Base-by-base conservation (phyloP, 2,113 vertebrate genomes). In the Microcebus tavaratra region DNA sequence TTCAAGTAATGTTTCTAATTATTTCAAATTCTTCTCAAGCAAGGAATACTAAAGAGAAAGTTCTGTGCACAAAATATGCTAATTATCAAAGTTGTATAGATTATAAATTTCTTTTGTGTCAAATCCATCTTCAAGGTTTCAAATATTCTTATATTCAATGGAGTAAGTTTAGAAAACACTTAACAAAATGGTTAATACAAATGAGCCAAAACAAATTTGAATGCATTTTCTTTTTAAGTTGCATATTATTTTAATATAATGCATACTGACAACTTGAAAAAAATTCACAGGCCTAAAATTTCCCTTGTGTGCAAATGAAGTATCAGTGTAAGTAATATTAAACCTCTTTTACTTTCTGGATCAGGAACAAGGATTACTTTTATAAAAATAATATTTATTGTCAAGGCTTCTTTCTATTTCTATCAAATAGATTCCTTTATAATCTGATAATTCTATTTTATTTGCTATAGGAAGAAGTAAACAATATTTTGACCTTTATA, bases 1-100 rank as follows among this genome's bases (percentile, higher is more conserved):
- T 95, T 95, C 86, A 78, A 96, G 73, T 20, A 17, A 76, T 72
- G 29, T 78, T 96, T 90, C 34, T 88, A 91, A 97, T 91, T 92
- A 92, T 75, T 92, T 95, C 88, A 83, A 61, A 92, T 87, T 81
- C 68, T 80, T 93, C 12, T 15, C 57, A 92, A 88, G 70, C 36
- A 81, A 89, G 3, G 1, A 86, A 73, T 86, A 75, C 48, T 34
- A 25, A 84, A 73, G n/a, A 88, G 31, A 67, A 68, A 50, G 75
- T 86, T n/a, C 21, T 20, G 11, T 45, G 34, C 48, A 76, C 42
- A 83, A 90, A 76, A 75, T 86, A 50, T 50, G 55, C 14, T 91
- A 89, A 94, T 90, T 80, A 93, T 57, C 53, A 6, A 13, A 83
- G 4, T 79, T 90, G 25, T 3, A 12, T 61, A 76, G 36, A 55